phyloP scores from a whole-genome alignment of 2,888 invertebrate genomes.

The Heliconius cydno region DNA sequence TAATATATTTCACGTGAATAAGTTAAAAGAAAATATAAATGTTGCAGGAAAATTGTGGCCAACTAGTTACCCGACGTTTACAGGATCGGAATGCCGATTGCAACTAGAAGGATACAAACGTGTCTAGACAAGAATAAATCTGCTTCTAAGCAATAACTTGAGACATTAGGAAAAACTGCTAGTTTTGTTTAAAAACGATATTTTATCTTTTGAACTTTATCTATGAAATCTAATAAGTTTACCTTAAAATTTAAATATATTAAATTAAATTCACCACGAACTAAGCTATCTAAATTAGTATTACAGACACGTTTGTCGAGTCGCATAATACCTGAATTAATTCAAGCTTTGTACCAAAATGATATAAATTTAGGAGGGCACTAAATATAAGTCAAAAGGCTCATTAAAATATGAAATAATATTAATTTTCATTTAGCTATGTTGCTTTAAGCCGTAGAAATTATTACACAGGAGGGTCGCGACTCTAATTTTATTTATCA shows the following conservation, averaged over 20 bases:
- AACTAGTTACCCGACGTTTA: background rate
- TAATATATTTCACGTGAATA: background rate
- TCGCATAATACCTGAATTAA: slow-evolving; percentile 19
- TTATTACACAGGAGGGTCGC: slow-evolving; percentile 2
- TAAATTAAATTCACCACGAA: slow-evolving; percentile 8
- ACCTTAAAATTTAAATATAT: slow-evolving; percentile 7
- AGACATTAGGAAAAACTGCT: slow-evolving; percentile 9
- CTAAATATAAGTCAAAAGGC: slow-evolving; percentile 15
- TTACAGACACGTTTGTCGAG: slow-evolving; percentile 17
- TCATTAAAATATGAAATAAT: slow-evolving; percentile 21
- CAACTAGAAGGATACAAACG: slow-evolving; percentile 1
- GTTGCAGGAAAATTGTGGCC: background rate
- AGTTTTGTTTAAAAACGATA: background rate
- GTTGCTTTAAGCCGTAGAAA: slow-evolving; percentile 16
- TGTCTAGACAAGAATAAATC: slow-evolving; percentile 27
- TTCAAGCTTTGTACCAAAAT: slow-evolving; percentile 10
- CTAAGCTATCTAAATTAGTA: slow-evolving; percentile 10
- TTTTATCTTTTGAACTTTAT: background rate
- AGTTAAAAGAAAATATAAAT: slow-evolving; percentile 8
- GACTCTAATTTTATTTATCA: slow-evolving; percentile 28
- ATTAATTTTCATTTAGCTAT: slow-evolving; percentile 22
- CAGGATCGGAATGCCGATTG: slow-evolving; percentile 22
- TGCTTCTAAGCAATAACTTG: slow-evolving; percentile 4
- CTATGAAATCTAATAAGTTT: background rate
- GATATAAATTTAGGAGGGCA: background rate